Evolutionary conservation across 2,888 invertebrate genomes (phyloP).

Genomic region (Drosophila incognita): DNA sequence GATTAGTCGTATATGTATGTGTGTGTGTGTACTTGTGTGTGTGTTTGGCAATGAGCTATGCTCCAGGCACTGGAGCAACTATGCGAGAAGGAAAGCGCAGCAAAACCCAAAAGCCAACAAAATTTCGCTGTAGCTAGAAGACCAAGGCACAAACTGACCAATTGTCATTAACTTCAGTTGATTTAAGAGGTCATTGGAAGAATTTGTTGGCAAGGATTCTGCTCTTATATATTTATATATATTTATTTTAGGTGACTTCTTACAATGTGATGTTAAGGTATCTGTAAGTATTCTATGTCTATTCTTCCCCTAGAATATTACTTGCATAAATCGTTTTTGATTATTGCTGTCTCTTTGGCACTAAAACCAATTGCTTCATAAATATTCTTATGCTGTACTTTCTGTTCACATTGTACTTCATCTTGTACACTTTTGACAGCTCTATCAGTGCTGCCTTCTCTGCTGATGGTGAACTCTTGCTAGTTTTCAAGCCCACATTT

Average conservation of each 20-base stretch:
- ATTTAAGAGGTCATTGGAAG: neutral
- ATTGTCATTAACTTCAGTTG: neutral
- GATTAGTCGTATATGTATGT: slow-evolving; percentile 73
- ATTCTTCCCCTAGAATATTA: neutral
- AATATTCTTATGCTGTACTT: neutral
- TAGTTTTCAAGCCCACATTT: slow-evolving; percentile 19
- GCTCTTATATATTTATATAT: neutral
- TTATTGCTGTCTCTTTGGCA: neutral
- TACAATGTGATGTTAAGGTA: neutral
- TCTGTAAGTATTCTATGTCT: neutral
- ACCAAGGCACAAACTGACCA: no score
- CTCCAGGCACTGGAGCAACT: slow-evolving; percentile 27
- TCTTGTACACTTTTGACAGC: slow-evolving; percentile 6
- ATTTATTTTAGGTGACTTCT: neutral
- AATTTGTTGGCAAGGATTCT: neutral
- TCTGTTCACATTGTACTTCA: neutral
- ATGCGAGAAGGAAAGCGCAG: slow-evolving; percentile 32
- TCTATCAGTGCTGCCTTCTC: neutral
- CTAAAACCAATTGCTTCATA: neutral
- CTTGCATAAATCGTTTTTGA: neutral
- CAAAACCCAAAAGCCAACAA: neutral
- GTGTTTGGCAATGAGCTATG: slow-evolving; percentile 13
- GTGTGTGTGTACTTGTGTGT: slow-evolving; percentile 24
- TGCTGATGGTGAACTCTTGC: neutral
- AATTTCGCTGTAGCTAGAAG: neutral